A percentile compares a stretch with the other conserved stretches of the same genome.
Evolutionary conservation across 2,113 vertebrate genomes (phyloP).

Genomic region (Sakesphorus luctuosus): DNA sequence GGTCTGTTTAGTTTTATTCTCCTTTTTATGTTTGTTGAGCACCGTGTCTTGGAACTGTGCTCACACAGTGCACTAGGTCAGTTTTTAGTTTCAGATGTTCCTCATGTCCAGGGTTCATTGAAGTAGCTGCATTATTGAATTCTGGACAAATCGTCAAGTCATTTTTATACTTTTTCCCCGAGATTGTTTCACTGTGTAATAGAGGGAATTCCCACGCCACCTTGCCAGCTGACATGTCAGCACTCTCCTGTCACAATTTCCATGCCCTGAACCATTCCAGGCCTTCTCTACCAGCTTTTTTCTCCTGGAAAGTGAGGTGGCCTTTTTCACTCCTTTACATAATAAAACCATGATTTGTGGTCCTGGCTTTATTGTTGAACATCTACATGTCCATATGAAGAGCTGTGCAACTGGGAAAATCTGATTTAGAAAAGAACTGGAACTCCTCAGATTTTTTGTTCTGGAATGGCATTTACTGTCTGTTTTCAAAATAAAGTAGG

Average conservation of each 20-base stretch:
- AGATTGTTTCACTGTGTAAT: not conserved
- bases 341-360: not conserved
- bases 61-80: not conserved
- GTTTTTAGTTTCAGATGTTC: not conserved
- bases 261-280: not conserved
- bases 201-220: not conserved
- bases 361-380: not conserved
- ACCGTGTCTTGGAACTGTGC: constrained; percentile 13
- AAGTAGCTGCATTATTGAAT: not conserved
- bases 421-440: not conserved
- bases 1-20: constrained; percentile 64
- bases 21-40: constrained; percentile 35
- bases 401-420: not conserved
- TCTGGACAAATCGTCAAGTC: not conserved
- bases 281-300: not conserved
- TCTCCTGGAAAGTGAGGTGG: not conserved
- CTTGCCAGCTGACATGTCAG: not conserved
- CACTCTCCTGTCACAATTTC: not conserved
- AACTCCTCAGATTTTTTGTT: not conserved
- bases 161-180: not conserved
- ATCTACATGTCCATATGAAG: not conserved
- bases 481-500: not conserved
- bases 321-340: not conserved
- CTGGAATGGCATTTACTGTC: not conserved
- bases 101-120: not conserved